A percentile compares a stretch with the other conserved stretches of the same genome.
These are phyloP conservation scores for Dreissena polymorpha DNA, from an alignment of 1,140 invertebrate genomes.

Conservation along the genomic window DNA sequence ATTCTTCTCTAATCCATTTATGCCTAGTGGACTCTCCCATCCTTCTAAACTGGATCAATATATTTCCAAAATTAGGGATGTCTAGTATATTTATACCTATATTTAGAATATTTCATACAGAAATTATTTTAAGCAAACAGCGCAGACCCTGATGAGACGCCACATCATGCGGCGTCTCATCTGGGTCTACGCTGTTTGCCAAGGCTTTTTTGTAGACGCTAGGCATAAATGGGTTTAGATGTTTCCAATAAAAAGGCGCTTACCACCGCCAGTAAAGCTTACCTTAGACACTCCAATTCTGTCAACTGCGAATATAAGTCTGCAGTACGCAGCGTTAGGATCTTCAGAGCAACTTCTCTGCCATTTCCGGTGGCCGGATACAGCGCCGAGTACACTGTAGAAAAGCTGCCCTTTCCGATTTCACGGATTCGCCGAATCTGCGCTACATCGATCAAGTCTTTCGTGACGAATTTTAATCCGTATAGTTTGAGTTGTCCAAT, in stretches of 20 bases:
- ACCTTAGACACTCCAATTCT: constrained; percentile 51
- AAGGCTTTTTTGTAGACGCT: too few relatives aligned
- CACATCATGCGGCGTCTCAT: too few relatives aligned
- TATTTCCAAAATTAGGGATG: too few relatives aligned
- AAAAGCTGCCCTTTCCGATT: constrained; percentile 56
- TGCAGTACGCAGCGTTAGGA: constrained; percentile 18
- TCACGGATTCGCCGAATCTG: constrained; percentile 22
- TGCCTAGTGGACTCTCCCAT: too few relatives aligned
- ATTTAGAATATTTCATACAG: too few relatives aligned
- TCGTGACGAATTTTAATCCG: constrained; percentile 50
- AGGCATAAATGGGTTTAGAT: too few relatives aligned
- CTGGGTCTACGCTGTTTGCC: too few relatives aligned
- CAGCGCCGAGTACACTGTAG: constrained; percentile 46
- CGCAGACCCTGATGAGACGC: too few relatives aligned
- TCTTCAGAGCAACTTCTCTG: constrained; percentile 52
- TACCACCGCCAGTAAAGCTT: neutral
- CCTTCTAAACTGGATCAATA: too few relatives aligned
- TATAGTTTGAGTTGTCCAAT: constrained; percentile 44
- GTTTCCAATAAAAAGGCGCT: too few relatives aligned
- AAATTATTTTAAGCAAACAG: too few relatives aligned
- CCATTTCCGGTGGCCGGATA: constrained; percentile 13
- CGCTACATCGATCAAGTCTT: constrained; percentile 16
- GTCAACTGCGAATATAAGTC: constrained; percentile 53
- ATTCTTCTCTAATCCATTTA: neutral
- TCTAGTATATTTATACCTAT: too few relatives aligned